Conservation (phyloP, 1,140 invertebrate species). For the Colletes latitarsis region DNA sequence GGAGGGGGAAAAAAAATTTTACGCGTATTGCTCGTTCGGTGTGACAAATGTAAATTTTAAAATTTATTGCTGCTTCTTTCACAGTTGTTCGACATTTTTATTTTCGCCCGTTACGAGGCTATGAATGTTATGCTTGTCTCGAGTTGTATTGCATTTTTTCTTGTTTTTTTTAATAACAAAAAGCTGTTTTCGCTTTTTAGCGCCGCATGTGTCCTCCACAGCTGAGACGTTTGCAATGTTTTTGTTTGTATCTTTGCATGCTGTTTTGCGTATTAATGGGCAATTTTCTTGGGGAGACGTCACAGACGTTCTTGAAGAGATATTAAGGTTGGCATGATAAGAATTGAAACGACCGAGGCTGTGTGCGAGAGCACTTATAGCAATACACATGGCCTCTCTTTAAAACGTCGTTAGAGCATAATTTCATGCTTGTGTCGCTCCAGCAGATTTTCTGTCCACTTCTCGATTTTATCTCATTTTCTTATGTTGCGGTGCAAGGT, state of each 20-base stretch:
- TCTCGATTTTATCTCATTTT: not conserved
- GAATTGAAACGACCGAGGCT: constrained; percentile 20
- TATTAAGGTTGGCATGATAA: constrained; percentile 29
- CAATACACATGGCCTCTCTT: constrained; percentile 37
- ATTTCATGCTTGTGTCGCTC: constrained; percentile 25
- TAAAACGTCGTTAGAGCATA: constrained; percentile 41
- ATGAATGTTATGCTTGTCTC: not conserved
- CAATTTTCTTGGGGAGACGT: not conserved
- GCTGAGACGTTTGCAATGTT: not conserved
- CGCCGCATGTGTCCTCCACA: not conserved
- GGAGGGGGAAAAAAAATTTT: not conserved
- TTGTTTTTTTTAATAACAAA: too few species aligned
- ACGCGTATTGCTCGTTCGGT: not conserved
- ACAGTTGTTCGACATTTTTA: not conserved
- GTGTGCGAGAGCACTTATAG: constrained; percentile 2
- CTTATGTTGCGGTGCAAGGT: not conserved
- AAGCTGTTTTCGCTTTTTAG: too few species aligned
- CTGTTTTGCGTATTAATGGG: not conserved
- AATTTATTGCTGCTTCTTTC: not conserved
- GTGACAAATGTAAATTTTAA: not conserved
- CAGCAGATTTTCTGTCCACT: not conserved
- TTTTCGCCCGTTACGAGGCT: not conserved
- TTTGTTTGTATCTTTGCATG: not conserved
- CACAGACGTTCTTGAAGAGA: constrained; percentile 2
- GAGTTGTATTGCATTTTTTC: too few species aligned